Conservation (phyloP, 2,888 invertebrate species). For the Noctua fimbriata region DNA sequence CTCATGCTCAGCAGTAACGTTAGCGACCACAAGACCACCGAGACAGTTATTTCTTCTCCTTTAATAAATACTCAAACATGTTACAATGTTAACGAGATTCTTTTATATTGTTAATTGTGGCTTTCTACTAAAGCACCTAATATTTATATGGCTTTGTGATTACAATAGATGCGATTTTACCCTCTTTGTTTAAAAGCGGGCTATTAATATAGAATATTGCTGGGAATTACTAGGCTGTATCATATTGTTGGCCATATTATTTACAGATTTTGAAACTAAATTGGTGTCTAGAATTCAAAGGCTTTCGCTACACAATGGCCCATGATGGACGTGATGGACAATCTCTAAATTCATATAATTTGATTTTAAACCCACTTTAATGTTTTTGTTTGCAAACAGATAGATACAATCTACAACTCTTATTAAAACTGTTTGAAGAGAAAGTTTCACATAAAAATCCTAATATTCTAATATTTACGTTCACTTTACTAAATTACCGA, state of each 20-base stretch:
- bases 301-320: constrained; percentile 3
- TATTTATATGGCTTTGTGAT: constrained; percentile 61
- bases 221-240: constrained; percentile 20
- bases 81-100: constrained; percentile 52
- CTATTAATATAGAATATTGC: constrained; percentile 61
- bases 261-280: constrained; percentile 16
- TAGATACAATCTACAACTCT: neutral
- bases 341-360: neutral
- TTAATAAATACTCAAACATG: constrained; percentile 49
- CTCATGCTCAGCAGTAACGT: neutral
- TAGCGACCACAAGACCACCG: neutral
- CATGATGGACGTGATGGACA: neutral
- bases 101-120: constrained; percentile 63
- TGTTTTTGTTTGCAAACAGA: neutral
- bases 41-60: neutral
- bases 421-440: constrained; percentile 26
- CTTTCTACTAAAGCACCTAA: constrained; percentile 46
- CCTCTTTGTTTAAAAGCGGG: constrained; percentile 56
- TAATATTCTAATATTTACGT: constrained; percentile 37
- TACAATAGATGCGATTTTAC: constrained; percentile 53
- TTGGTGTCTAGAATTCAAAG: constrained; percentile 20
- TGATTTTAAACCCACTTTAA: neutral
- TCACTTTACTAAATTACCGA: constrained; percentile 53
- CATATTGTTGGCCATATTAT: constrained; percentile 15
- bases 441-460: constrained; percentile 17